Conservation (phyloP, 2,113 vertebrate genomes). For the Nettapus auritus region DNA sequence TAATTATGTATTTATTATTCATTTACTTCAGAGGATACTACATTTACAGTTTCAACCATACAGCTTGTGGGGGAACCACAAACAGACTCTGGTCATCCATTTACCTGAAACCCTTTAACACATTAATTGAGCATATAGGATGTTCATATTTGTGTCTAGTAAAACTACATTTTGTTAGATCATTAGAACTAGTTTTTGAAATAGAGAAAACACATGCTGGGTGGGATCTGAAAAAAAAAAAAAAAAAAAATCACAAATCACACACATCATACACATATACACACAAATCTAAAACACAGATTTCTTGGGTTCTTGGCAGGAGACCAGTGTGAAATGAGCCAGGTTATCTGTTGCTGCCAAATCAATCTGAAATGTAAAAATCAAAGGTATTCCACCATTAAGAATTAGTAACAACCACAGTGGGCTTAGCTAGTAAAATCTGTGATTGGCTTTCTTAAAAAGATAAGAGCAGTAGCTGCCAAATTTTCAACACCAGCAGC, state of each 20-base stretch:
- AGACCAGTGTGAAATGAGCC: neutral
- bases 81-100: neutral
- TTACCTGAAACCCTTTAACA: neutral
- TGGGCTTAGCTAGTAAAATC: neutral
- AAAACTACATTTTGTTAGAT: neutral
- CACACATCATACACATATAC: too few relatives aligned
- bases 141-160: neutral
- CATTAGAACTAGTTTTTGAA: neutral
- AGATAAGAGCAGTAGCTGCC: neutral
- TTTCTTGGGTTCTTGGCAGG: neutral
- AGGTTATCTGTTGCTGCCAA: neutral
- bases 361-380: neutral
- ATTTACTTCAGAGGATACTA: neutral
- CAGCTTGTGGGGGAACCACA: neutral
- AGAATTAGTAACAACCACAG: neutral
- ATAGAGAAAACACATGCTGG: neutral
- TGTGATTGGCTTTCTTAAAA: neutral
- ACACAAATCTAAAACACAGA: neutral
- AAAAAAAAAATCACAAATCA: neutral
- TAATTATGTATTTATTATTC: neutral
- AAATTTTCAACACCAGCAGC: constrained; percentile 8
- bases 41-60: neutral
- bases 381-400: neutral
- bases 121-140: too few relatives aligned
- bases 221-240: neutral